Conservation (phyloP, 2,888 invertebrate species). For the Latheticus oryzae region DNA sequence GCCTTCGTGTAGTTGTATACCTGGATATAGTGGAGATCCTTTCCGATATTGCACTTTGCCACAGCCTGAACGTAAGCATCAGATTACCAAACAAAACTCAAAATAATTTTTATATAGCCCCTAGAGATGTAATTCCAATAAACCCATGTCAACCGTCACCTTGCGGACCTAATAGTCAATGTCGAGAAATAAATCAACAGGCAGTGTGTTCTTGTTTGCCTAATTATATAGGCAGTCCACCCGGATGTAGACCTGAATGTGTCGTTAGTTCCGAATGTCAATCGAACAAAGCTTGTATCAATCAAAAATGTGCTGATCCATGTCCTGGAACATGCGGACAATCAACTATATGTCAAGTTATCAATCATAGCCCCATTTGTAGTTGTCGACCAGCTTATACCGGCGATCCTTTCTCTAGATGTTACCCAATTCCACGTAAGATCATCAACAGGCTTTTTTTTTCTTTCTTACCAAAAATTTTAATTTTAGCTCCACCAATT, state of each 20-base stretch:
- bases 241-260: conserved; percentile 87
- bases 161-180: conserved; percentile 85
- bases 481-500: conserved; percentile 61
- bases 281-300: conserved; percentile 82
- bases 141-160: conserved; percentile 82
- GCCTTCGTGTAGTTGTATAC: conserved; percentile 72
- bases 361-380: conserved; percentile 86
- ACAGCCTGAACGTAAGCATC: conserved; percentile 52
- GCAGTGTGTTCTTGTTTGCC: conserved; percentile 84
- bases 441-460: too few species aligned
- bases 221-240: conserved; percentile 80
- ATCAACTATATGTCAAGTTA: conserved; percentile 81
- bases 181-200: conserved; percentile 76
- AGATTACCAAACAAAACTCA: background rate
- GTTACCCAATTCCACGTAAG: conserved; percentile 78
- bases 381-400: conserved; percentile 79
- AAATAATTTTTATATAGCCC: conserved; percentile 29
- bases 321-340: conserved; percentile 85
- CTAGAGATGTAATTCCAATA: conserved; percentile 53
- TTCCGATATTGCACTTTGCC: conserved; percentile 66
- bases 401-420: conserved; percentile 84
- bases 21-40: conserved; percentile 75
- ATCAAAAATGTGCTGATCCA: conserved; percentile 84
- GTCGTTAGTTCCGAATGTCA: conserved; percentile 85
- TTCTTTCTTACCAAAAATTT: conserved; percentile 39